These are phyloP conservation scores for Harmothoe impar DNA, from an alignment of 2,888 invertebrate species.

Conservation along the genomic window DNA sequence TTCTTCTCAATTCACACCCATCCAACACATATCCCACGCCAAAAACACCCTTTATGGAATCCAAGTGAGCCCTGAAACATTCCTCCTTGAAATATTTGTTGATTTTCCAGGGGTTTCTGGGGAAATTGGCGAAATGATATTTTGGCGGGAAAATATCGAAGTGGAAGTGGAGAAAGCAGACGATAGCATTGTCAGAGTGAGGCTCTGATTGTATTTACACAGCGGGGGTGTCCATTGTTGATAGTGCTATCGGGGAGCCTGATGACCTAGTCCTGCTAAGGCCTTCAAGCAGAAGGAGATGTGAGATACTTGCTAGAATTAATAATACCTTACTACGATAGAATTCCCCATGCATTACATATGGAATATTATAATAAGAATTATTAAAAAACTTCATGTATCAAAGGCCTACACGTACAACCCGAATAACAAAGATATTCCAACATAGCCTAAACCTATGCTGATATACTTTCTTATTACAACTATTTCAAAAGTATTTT, in stretches of 20 bases:
- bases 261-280: background rate
- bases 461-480: too few relatives aligned
- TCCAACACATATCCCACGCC: background rate
- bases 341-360: too few relatives aligned
- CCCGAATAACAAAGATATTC: too few relatives aligned
- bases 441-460: too few relatives aligned
- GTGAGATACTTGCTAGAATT: too few relatives aligned
- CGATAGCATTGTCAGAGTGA: background rate
- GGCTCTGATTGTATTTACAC: background rate
- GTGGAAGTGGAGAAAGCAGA: background rate
- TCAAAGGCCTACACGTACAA: too few relatives aligned
- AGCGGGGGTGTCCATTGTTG: background rate
- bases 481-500: too few relatives aligned
- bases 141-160: background rate
- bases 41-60: background rate
- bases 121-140: background rate
- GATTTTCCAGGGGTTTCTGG: background rate
- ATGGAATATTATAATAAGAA: background rate
- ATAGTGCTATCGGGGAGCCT: background rate
- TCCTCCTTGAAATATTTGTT: too few relatives aligned
- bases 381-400: too few relatives aligned
- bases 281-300: background rate
- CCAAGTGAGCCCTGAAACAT: background rate
- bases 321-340: too few relatives aligned
- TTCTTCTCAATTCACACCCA: background rate